Evolutionary conservation across 64 coral and sea anemone genomes (phyloP).

Genomic region (Acropora tenuis): DNA sequence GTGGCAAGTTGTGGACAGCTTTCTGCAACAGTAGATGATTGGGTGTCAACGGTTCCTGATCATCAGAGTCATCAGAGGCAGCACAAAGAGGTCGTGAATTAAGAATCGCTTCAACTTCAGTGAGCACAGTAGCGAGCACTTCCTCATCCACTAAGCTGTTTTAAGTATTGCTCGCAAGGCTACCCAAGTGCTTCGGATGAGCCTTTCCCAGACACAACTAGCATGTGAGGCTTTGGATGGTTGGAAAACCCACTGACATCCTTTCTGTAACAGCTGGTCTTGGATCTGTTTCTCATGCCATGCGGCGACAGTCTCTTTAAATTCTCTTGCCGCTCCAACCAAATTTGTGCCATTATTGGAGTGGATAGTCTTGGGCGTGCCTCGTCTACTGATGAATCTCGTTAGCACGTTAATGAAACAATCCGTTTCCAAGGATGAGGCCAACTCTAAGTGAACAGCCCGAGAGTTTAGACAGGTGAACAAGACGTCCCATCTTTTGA

Average conservation of each 20-base stretch:
- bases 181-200: constrained; percentile 13
- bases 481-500: no score
- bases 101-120: constrained; percentile 59
- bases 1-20: no score
- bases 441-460: neutral
- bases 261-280: constrained; percentile 55
- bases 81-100: constrained; percentile 64
- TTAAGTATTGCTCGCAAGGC: constrained; percentile 37
- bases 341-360: no score
- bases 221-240: constrained; percentile 37
- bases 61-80: constrained; percentile 74
- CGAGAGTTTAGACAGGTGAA: no score
- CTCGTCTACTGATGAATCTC: constrained; percentile 47
- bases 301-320: constrained; percentile 14
- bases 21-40: no score
- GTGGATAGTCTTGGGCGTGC: constrained; percentile 45
- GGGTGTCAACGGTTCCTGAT: constrained; percentile 27
- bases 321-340: constrained; percentile 24
- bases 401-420: constrained; percentile 30
- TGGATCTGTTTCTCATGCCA: constrained; percentile 53
- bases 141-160: constrained; percentile 38
- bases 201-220: constrained; percentile 48
- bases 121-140: constrained; percentile 43
- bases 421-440: no score
- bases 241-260: no score